Percentiles rank a stretch among this genome's conserved stretches.
These are phyloP conservation scores for Phoeniculus purpureus DNA, from an alignment of 2,797 vertebrate genomes.

Conservation along the genomic window DNA sequence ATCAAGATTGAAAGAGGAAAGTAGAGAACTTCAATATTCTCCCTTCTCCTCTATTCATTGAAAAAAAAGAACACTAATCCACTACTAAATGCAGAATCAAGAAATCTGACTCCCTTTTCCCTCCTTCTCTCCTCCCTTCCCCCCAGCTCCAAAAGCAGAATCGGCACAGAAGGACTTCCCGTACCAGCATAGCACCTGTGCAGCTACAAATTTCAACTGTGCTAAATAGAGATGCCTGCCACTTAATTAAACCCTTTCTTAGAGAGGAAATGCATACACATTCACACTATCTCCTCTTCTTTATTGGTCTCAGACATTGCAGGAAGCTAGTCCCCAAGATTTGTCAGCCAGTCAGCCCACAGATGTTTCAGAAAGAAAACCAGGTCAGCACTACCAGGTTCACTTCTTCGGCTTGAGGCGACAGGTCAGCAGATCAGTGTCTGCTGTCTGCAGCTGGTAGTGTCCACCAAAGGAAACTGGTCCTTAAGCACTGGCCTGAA, in stretches of 20 bases:
- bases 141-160: slow-evolving; percentile 44
- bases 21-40: slow-evolving; percentile 34
- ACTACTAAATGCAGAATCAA: slow-evolving; percentile 52
- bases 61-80: slow-evolving; percentile 42
- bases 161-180: slow-evolving; percentile 34
- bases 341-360: slow-evolving; percentile 50
- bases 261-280: slow-evolving; percentile 41
- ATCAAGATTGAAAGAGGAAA: slow-evolving; percentile 51
- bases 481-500: not conserved
- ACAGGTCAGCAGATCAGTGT: slow-evolving; percentile 58
- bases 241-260: slow-evolving; percentile 57
- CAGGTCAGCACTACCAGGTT: slow-evolving; percentile 61
- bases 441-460: slow-evolving; percentile 33
- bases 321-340: slow-evolving; percentile 47
- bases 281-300: slow-evolving; percentile 37
- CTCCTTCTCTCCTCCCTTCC: slow-evolving; percentile 5
- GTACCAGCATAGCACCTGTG: slow-evolving; percentile 22
- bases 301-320: slow-evolving; percentile 61
- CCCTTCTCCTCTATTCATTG: slow-evolving; percentile 11
- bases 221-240: slow-evolving; percentile 38
- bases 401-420: not conserved
- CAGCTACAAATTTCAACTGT: slow-evolving; percentile 44
- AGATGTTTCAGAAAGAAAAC: slow-evolving; percentile 38
- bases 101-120: slow-evolving; percentile 29
- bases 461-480: not conserved